A percentile compares a stretch with the other conserved stretches of the same genome.
phyloP scores from a whole-genome alignment of 2,888 invertebrate species.

The Lasioglossum malachurum region DNA sequence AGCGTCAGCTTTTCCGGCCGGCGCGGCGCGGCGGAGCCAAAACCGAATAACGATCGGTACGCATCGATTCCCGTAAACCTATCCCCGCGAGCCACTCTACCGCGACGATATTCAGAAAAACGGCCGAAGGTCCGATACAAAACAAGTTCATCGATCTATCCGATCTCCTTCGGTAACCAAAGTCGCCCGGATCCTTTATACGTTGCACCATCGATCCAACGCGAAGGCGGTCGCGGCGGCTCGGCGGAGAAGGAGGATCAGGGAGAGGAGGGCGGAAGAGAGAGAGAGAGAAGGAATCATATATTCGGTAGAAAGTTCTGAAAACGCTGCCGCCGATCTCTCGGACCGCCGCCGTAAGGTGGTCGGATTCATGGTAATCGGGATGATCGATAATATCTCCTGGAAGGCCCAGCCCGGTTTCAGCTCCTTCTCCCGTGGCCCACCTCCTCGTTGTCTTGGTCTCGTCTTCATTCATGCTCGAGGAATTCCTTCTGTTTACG shows the following conservation, averaged over 20 bases:
- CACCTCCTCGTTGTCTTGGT: slow-evolving; percentile 28
- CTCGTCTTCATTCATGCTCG: slow-evolving; percentile 80
- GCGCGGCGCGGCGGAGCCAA: neutral
- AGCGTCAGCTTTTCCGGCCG: neutral
- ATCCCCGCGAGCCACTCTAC: slow-evolving; percentile 43
- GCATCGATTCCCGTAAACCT: slow-evolving; percentile 54
- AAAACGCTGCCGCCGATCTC: slow-evolving; percentile 55
- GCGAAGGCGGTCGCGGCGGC: slow-evolving; percentile 12
- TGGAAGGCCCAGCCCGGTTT: slow-evolving; percentile 14
- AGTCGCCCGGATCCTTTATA: slow-evolving; percentile 48
- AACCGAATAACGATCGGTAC: slow-evolving; percentile 36
- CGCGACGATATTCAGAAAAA: slow-evolving; percentile 45
- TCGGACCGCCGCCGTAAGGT: slow-evolving; percentile 46
- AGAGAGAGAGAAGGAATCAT: slow-evolving; percentile 34
- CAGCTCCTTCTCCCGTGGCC: slow-evolving; percentile 18
- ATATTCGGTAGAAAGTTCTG: slow-evolving; percentile 55
- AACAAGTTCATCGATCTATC: slow-evolving; percentile 51
- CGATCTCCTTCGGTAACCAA: slow-evolving; percentile 61
- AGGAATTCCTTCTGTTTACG: slow-evolving; percentile 81
- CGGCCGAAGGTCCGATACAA: neutral
- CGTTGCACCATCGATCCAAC: slow-evolving; percentile 41
- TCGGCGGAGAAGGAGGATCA: neutral
- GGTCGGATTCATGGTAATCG: slow-evolving; percentile 59
- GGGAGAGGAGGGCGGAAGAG: neutral
- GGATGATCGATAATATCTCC: slow-evolving; percentile 73